These are phyloP conservation scores for Lota lota DNA, from an alignment of 2,113 vertebrate species.

Conservation along the genomic window DNA sequence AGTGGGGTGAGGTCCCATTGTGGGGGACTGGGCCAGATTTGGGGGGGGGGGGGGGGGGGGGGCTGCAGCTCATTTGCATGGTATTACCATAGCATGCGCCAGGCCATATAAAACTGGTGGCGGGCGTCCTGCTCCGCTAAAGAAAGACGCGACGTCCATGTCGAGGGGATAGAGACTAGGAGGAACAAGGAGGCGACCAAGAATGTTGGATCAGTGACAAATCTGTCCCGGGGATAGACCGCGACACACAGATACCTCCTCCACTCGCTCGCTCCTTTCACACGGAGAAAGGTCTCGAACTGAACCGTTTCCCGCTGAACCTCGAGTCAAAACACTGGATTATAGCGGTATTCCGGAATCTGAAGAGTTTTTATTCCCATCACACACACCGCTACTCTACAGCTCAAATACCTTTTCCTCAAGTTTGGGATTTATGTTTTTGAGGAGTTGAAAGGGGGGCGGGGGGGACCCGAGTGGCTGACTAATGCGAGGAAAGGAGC, in stretches of 20 bases:
- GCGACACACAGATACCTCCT: conserved; percentile 40
- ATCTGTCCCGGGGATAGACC: conserved; percentile 51
- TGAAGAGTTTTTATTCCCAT: conserved; percentile 30
- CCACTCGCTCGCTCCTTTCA: conserved; percentile 23
- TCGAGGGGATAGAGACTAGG: conserved; percentile 64
- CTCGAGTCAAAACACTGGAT: conserved; percentile 50
- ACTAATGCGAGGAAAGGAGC: conserved; percentile 23
- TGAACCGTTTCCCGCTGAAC: not conserved
- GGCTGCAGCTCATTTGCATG: conserved; percentile 89
- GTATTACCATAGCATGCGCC: conserved; percentile 94
- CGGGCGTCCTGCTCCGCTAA: conserved; percentile 72
- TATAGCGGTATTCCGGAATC: conserved; percentile 48
- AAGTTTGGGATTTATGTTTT: conserved; percentile 46
- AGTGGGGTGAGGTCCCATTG: conserved; percentile 81
- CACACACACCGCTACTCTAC: not conserved
- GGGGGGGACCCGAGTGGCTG: not conserved
- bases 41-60: conserved; percentile 65
- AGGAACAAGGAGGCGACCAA: conserved; percentile 42
- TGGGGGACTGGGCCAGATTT: conserved; percentile 89
- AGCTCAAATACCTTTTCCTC: conserved; percentile 2
- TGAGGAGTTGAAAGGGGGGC: not conserved
- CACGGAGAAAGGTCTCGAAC: conserved; percentile 14
- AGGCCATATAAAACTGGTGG: conserved; percentile 87
- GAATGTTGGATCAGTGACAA: conserved; percentile 67
- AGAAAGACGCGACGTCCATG: conserved; percentile 76